Percentiles rank a stretch among this genome's conserved stretches.
Conservation (phyloP, 2,797 vertebrate genomes). For the Scyliorhinus canicula region DNA sequence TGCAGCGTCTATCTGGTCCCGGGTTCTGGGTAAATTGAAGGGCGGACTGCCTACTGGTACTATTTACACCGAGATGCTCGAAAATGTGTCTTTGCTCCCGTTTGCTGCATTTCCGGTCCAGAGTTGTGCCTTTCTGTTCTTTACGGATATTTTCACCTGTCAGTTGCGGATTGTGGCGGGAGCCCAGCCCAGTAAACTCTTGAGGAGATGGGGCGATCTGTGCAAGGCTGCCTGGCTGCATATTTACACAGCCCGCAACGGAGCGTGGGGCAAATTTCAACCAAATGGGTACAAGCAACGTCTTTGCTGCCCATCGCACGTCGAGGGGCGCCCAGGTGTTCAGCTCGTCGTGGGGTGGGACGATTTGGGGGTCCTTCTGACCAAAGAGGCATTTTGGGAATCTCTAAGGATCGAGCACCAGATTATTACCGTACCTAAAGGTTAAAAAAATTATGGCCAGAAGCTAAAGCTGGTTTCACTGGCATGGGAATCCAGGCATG, state of each 20-base stretch:
- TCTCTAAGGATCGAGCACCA: background rate
- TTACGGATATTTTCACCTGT: background rate
- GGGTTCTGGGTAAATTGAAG: background rate
- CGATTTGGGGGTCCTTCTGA: background rate
- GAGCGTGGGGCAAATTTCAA: background rate
- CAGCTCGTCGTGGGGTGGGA: background rate
- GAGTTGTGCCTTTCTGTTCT: background rate
- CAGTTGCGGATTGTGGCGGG: background rate
- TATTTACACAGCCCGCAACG: background rate
- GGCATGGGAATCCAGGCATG: background rate
- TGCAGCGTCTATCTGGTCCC: background rate
- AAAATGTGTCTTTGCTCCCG: background rate
- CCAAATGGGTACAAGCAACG: background rate
- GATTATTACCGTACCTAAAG: background rate
- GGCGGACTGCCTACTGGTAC: too few relatives aligned
- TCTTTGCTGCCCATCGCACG: background rate
- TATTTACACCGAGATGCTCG: background rate
- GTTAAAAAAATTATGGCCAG: background rate
- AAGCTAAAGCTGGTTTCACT: background rate
- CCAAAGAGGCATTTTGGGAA: background rate
- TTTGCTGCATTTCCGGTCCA: constrained; percentile 16
- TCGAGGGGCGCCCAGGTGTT: background rate
- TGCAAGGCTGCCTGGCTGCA: background rate
- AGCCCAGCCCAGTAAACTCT: background rate
- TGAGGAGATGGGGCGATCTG: background rate